Base-by-base conservation (phyloP, 2,888 invertebrate species). In the Steinernema carpocapsae region DNA sequence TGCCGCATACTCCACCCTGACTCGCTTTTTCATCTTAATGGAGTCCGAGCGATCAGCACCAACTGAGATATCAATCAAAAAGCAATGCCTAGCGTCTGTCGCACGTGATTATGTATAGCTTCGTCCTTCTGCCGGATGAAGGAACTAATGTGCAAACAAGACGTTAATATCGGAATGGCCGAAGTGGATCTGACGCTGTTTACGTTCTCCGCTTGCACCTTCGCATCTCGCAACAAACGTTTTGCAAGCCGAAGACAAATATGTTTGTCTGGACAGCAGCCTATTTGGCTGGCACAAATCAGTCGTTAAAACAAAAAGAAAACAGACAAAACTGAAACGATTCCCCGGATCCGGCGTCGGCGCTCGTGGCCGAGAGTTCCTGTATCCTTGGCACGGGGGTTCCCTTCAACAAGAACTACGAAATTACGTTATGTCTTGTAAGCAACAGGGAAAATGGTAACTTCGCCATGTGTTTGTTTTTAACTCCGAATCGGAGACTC, bases 11-110 rank as follows among this genome's bases (percentile, higher is more conserved):
- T 14, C 37, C 64, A 29, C 24, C 2, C 26, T 56, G 24, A 24
- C 56, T 26, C 64, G 24, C 64, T 64, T 37, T 29, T 37, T 64
- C 48, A 64, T 64, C 37, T 64, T 64, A 17, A 64, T 64, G 32
- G 64, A 37, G 14, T 64, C n/a, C 32, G 32, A 26, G 3, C 64
- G 37, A 64, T 32, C 24, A 26, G 64, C 64, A 32, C 64, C 32
- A n/a, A 26, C 29, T 29, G 26, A 52, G 64, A 26, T 32, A 64
- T 64, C 64, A 64, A 64, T 64, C 64, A 64, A 64, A 64, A 29
- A 37, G n/a, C 64, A 22, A 24, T 3, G 17, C 17, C 48, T 22
- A 12, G 24, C 24, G 22, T 22, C 24, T 19, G 24, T 10, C 24
- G 64, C 64, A 64, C 64, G 64, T 64, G 26, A 17, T 22, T 52